Conservation (phyloP, 2,888 invertebrate species). For the Brachyptera risi region DNA sequence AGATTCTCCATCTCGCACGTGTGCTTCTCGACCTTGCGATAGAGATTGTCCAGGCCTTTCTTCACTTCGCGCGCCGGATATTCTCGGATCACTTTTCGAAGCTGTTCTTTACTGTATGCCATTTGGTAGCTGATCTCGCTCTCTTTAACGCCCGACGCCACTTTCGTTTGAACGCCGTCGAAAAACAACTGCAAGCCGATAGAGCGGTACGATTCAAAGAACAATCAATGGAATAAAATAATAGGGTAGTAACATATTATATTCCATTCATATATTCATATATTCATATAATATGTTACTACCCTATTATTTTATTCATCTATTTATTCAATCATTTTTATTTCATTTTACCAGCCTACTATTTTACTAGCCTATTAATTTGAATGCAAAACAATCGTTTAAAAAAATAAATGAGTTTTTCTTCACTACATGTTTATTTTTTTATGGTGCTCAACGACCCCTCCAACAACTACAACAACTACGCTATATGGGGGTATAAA, state of each 20-base stretch:
- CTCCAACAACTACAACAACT: no score
- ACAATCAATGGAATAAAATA: neutral
- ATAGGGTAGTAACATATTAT: neutral
- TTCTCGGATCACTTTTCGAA: conserved; percentile 88
- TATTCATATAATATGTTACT: no score
- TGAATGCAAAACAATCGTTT: no score
- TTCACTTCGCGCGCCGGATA: conserved; percentile 93
- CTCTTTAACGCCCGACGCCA: conserved; percentile 90
- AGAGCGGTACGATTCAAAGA: no score
- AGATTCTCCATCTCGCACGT: conserved; percentile 91
- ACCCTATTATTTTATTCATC: no score
- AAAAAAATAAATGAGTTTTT: no score
- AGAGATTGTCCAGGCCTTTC: conserved; percentile 86
- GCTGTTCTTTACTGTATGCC: conserved; percentile 94
- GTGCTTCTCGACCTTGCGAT: conserved; percentile 96
- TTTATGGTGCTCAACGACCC: no score
- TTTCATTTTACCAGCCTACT: no score
- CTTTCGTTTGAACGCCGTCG: conserved; percentile 91
- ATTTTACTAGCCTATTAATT: no score
- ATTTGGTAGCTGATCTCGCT: conserved; percentile 97
- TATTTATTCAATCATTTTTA: no score
- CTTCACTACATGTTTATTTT: no score
- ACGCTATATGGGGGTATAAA: no score
- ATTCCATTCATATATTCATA: neutral
- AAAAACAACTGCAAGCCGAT: conserved; percentile 76